Evolutionary conservation across 2,797 vertebrate species (phyloP).

Genomic region (Melanotaenia trifasciata): DNA sequence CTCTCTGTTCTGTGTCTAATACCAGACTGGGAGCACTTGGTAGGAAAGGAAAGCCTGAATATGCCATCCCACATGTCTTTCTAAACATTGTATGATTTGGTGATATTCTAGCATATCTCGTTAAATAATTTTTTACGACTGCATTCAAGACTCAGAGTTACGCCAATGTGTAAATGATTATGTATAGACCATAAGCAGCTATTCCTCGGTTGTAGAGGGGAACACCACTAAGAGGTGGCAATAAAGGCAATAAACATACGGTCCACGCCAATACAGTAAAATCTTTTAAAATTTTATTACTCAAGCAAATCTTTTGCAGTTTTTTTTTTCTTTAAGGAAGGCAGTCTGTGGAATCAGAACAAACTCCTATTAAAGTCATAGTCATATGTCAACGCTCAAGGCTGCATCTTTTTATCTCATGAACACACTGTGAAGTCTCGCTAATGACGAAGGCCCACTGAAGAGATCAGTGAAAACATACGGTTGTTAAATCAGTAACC

Average conservation of each 20-base stretch:
- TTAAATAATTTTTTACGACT: constrained; percentile 19
- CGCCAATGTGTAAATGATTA: constrained; percentile 12
- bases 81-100: constrained; percentile 28
- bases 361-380: neutral
- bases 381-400: neutral
- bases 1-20: constrained; percentile 56
- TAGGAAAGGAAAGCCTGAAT: constrained; percentile 30
- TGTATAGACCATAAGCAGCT: constrained; percentile 5
- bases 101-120: constrained; percentile 6
- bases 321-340: too few species aligned
- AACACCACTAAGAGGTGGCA: neutral
- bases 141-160: neutral
- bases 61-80: constrained; percentile 22
- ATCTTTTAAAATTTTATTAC: constrained; percentile 23
- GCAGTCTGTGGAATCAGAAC: neutral
- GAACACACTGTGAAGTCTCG: constrained; percentile 11
- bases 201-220: constrained; percentile 7
- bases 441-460: neutral
- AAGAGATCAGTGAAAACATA: neutral
- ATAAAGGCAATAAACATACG: constrained; percentile 23
- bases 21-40: constrained; percentile 48
- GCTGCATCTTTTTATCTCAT: constrained; percentile 7
- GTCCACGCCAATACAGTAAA: neutral
- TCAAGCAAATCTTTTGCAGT: too few species aligned
- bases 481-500: neutral